Conservation (phyloP, 2,113 vertebrate species). For the Henicopernis longicauda region DNA sequence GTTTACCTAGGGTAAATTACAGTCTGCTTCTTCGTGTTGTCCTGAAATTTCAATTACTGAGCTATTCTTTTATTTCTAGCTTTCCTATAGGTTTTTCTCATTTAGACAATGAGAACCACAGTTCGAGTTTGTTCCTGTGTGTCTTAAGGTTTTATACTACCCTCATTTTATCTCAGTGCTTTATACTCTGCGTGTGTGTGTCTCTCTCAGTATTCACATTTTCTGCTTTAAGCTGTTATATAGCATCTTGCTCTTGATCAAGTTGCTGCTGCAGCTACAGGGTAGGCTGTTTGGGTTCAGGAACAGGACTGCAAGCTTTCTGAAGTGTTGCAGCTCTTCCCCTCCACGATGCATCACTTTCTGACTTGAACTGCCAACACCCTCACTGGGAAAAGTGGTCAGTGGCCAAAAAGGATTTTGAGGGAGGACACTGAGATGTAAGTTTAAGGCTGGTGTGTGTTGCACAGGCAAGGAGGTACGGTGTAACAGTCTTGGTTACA, state of each 20-base stretch:
- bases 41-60: slow-evolving; percentile 55
- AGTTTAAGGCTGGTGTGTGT: background rate
- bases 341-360: background rate
- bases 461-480: background rate
- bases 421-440: background rate
- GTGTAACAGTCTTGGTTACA: too few relatives aligned
- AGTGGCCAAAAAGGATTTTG: background rate
- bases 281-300: background rate
- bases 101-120: background rate
- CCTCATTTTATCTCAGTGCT: background rate
- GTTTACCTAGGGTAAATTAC: slow-evolving; percentile 31
- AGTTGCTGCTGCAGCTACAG: background rate
- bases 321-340: background rate
- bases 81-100: slow-evolving; percentile 15
- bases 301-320: background rate
- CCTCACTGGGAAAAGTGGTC: background rate
- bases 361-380: background rate
- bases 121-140: background rate
- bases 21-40: slow-evolving; percentile 11
- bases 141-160: background rate
- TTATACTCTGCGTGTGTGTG: background rate
- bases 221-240: background rate
- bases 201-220: background rate
- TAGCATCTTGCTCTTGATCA: background rate
- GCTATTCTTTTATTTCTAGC: slow-evolving; percentile 1